Evolutionary conservation across 1,140 invertebrate species (phyloP).

Genomic region (Micrasema minimum): DNA sequence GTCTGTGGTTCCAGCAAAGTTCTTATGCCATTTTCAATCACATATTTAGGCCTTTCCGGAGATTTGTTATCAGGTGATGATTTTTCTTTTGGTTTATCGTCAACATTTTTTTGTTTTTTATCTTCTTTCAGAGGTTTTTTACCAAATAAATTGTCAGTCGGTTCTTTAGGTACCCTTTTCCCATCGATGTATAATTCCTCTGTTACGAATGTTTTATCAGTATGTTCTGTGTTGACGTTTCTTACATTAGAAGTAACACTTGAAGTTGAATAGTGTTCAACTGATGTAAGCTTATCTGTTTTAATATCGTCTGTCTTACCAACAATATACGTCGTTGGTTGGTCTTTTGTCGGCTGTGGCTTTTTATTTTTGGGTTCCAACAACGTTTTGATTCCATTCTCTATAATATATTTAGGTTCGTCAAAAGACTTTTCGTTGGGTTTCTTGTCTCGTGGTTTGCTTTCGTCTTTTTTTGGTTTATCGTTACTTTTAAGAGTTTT

Average conservation of each 20-base stretch:
- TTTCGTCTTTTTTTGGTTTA: slow-evolving; percentile 1
- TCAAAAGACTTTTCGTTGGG: slow-evolving; percentile 1
- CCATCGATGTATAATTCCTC: no score
- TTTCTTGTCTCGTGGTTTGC: slow-evolving; percentile 8
- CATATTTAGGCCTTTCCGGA: slow-evolving; percentile 2
- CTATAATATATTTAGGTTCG: slow-evolving; percentile 33
- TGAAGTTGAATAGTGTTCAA: no score
- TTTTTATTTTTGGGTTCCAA: slow-evolving; percentile 34
- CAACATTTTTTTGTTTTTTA: neutral
- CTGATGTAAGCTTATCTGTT: no score
- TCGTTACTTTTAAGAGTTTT: no score
- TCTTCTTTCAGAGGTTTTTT: no score
- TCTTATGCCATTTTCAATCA: slow-evolving; percentile 43
- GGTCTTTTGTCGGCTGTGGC: slow-evolving; percentile 3
- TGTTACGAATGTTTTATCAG: no score
- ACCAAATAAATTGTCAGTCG: no score
- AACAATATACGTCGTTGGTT: neutral
- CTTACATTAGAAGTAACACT: no score
- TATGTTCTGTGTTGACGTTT: no score
- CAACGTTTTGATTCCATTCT: slow-evolving; percentile 49
- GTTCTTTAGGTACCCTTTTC: no score
- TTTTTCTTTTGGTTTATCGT: slow-evolving; percentile 4
- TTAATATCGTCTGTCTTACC: no score
- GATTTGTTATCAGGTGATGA: no score
- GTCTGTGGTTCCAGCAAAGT: slow-evolving; percentile 28